Percentiles rank a stretch among this genome's conserved stretches.
Conservation (phyloP, 2,797 vertebrate genomes). For the Mastacembelus armatus region DNA sequence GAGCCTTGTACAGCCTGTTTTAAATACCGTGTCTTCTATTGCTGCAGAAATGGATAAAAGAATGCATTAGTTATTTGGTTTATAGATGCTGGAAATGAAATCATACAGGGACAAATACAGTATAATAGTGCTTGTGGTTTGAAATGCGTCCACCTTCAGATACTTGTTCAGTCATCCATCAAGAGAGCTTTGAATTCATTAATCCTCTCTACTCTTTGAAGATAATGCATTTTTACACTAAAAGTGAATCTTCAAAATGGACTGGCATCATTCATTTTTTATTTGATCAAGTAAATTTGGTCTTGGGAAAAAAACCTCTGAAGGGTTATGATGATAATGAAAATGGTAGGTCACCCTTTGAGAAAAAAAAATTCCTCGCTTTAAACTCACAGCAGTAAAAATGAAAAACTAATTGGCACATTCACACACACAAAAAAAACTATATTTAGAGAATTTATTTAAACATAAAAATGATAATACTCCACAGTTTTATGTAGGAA, state of each 20-base stretch:
- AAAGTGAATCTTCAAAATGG: constrained; percentile 6
- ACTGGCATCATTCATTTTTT: constrained; percentile 11
- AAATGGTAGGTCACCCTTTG: background rate
- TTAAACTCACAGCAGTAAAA: too few species aligned
- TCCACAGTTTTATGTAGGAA: constrained; percentile 82
- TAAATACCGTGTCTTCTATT: background rate
- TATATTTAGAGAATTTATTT: constrained; percentile 84
- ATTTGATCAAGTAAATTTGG: constrained; percentile 21
- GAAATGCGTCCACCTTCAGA: background rate
- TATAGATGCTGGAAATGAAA: too few species aligned
- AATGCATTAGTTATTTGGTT: background rate
- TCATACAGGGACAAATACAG: too few species aligned
- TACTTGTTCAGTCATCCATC: background rate
- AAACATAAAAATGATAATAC: constrained; percentile 76
- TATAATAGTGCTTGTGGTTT: too few species aligned
- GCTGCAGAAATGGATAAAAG: constrained; percentile 9
- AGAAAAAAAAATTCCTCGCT: too few species aligned
- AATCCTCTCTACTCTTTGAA: background rate
- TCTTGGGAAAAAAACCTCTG: constrained; percentile 4
- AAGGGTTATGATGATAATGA: background rate
- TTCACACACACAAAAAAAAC: constrained; percentile 35
- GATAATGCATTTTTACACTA: background rate
- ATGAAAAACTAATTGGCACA: constrained; percentile 4
- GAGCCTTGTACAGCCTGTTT: constrained; percentile 1
- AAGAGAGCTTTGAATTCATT: background rate